Evolutionary conservation across 2,888 invertebrate species (phyloP).

Genomic region (Colletes collaris): DNA sequence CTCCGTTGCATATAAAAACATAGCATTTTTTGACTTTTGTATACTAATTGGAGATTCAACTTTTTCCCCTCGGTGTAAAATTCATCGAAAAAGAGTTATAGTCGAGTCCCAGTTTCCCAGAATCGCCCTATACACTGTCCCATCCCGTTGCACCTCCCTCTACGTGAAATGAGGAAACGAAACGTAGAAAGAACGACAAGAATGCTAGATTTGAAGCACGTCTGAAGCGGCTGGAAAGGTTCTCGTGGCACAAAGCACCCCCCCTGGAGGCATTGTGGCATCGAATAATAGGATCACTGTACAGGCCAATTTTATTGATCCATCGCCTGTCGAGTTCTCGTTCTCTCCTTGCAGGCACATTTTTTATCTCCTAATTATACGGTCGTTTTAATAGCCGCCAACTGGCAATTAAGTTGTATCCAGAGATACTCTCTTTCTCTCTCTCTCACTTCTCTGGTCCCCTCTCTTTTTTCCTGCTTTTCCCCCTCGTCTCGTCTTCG

Average conservation of each 20-base stretch:
- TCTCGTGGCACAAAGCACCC: slow-evolving; percentile 37
- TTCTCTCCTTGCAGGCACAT: slow-evolving; percentile 6
- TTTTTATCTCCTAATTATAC: slow-evolving; percentile 51
- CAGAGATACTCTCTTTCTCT: slow-evolving; percentile 15
- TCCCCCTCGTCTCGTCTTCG: background rate
- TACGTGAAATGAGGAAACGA: background rate
- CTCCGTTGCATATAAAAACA: too few species aligned
- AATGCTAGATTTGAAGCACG: slow-evolving; percentile 22
- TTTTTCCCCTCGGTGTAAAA: too few species aligned
- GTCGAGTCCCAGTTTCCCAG: too few species aligned
- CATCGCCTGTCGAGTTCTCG: slow-evolving; percentile 53
- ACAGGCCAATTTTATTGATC: slow-evolving; percentile 64
- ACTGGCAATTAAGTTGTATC: slow-evolving; percentile 58
- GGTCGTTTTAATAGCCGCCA: slow-evolving; percentile 53
- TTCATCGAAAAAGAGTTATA: too few species aligned
- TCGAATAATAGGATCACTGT: slow-evolving; percentile 61
- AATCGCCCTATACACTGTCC: too few species aligned
- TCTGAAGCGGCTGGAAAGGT: slow-evolving; percentile 5
- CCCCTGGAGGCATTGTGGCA: slow-evolving; percentile 42
- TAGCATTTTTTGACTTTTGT: too few species aligned
- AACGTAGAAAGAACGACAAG: background rate
- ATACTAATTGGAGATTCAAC: too few species aligned
- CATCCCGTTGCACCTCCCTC: too few species aligned
- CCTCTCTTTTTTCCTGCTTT: background rate
- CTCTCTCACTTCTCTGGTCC: background rate